Evolutionary conservation across 1,140 invertebrate species (phyloP), one percentile per base, ranked within the genome.

Genomic region (Polypedilum vanderplanki): DNA sequence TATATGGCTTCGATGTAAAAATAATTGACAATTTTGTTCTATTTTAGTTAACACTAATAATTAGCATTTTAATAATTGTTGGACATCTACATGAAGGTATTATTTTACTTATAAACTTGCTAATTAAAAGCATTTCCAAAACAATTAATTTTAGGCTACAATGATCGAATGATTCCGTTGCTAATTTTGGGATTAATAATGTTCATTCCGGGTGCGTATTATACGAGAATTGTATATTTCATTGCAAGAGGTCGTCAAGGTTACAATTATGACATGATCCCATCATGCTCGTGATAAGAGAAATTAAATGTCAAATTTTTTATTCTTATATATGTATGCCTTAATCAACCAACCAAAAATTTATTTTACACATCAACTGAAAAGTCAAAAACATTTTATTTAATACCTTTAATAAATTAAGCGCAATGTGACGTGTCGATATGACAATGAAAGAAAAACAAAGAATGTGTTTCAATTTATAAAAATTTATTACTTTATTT

Each of bases 171-270:
- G 20, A 20, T 20, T 70, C 65, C 65, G 3, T 18, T 70, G 1
- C 4, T 70, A 18, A 70, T 70, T 70, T 70, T 70, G 18, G 65
- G 65, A 70, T 10, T 18, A 20, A 18, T 70, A 20, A 70, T 70
- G 65, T 70, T 70, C 18, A 20, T 70, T 18, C 65, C 65, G 1
- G 65, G 65, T 70, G 17, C 65, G 1, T 70, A 70, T 70, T 70
- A 70, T 18, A 70, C 18, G 15, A n/a, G 65, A 70, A 70, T 70
- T 9, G 65, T 57, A 8, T 57, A 57, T 57, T 57, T 12, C 4
- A 15, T 57, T 15, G 46, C n/a, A 12, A 12, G 46, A 57, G 46
- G 46, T 57, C 46, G 46, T 57, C 12, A 9, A n/a, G 46, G 46
- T n/a, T 57, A 57, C n/a, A 57, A 3, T 15, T 57, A 57, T 57